Evolutionary conservation across 2,797 vertebrate species (phyloP).

Genomic region (Harpagifer antarcticus): DNA sequence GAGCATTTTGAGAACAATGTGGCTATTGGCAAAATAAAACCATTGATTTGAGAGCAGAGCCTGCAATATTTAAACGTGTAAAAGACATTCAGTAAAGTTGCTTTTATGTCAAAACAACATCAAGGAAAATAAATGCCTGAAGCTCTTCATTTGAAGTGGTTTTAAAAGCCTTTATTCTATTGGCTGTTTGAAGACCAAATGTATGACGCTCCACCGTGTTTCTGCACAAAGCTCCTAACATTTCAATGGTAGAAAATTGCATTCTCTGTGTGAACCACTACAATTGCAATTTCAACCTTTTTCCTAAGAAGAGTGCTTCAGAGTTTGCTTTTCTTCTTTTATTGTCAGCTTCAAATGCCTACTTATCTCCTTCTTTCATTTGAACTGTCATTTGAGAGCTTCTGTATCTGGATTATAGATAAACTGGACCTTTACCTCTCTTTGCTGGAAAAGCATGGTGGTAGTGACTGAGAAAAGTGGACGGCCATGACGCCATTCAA

Average conservation of each 20-base stretch:
- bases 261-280: neutral
- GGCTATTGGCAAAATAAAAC: neutral
- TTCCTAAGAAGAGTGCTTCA: too few relatives aligned
- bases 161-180: conserved; percentile 8
- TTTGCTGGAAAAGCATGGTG: conserved; percentile 4
- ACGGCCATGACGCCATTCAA: conserved; percentile 1
- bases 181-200: conserved; percentile 1
- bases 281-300: conserved; percentile 17
- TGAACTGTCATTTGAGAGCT: conserved; percentile 9
- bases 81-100: conserved; percentile 16
- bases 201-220: neutral
- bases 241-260: neutral
- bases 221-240: conserved; percentile 17
- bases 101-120: conserved; percentile 4
- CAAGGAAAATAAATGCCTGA: conserved; percentile 10
- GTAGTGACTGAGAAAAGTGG: conserved; percentile 20
- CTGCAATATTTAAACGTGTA: conserved; percentile 5
- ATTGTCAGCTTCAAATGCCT: conserved; percentile 6
- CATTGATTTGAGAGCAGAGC: neutral
- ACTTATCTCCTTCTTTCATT: conserved; percentile 28
- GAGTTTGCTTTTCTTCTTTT: conserved; percentile 25
- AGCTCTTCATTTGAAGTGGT: neutral
- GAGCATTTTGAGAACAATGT: conserved; percentile 7
- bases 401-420: conserved; percentile 13
- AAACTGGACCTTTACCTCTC: conserved; percentile 32